Evolutionary conservation across 2,797 vertebrate genomes (phyloP).

Genomic region (Eidolon dupreanum): DNA sequence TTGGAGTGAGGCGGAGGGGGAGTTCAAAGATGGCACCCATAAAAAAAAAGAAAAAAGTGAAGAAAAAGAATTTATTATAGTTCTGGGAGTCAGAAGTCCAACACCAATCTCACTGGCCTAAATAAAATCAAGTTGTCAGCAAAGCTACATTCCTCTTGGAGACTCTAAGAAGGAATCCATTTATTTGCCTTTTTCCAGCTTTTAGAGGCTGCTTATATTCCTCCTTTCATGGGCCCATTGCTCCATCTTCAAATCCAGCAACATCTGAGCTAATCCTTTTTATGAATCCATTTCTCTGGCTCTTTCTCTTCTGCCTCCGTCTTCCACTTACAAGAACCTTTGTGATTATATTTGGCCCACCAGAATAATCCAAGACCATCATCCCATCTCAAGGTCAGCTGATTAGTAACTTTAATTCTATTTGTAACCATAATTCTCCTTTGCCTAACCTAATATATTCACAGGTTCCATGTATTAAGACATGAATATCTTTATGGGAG

Average conservation of each 20-base stretch:
- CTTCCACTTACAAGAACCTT: not conserved
- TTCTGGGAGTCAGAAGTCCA: not conserved
- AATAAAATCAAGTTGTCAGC: not conserved
- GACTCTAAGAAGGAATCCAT: not conserved
- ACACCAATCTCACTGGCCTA: not conserved
- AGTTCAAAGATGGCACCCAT: not conserved
- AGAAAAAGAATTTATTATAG: not conserved
- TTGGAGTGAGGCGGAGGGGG: not conserved
- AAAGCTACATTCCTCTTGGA: not conserved
- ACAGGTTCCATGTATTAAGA: not conserved
- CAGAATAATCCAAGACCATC: not conserved
- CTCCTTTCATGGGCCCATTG: not conserved
- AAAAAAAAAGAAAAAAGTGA: not conserved
- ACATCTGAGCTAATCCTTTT: not conserved
- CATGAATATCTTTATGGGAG: fast-evolving
- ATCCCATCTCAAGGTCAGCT: not conserved
- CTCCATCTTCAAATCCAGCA: not conserved
- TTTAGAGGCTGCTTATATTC: not conserved
- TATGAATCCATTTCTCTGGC: not conserved
- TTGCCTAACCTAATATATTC: not conserved
- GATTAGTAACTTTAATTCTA: not conserved
- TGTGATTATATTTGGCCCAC: not conserved
- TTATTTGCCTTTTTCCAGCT: not conserved
- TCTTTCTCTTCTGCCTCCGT: not conserved
- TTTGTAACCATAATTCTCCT: not conserved